Percentiles rank a stretch among this genome's conserved stretches.
These are phyloP conservation scores for Enteromius thamalakanensis DNA, from an alignment of 2,797 vertebrate genomes.

Conservation along the genomic window DNA sequence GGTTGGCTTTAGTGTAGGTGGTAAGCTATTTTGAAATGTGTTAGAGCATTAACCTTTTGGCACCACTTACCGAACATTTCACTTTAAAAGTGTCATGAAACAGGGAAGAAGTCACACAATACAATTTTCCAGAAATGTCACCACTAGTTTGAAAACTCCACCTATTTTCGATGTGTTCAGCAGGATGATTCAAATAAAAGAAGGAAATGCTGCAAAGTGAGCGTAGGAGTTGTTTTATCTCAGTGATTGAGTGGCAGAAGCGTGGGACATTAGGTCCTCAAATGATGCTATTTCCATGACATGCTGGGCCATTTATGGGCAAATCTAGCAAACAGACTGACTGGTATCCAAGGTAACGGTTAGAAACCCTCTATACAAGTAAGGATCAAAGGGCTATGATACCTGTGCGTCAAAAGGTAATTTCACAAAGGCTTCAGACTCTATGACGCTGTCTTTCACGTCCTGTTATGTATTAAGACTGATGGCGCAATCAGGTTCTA, in stretches of 20 bases:
- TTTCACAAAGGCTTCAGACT: slow-evolving; percentile 59
- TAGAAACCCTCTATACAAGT: slow-evolving; percentile 17
- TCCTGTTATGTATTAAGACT: slow-evolving; percentile 52
- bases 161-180: not conserved
- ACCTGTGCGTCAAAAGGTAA: slow-evolving; percentile 47
- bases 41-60: not conserved
- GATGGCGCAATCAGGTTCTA: slow-evolving; percentile 54
- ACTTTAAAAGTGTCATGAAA: not conserved
- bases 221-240: slow-evolving; percentile 22
- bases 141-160: not conserved
- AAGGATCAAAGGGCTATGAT: slow-evolving; percentile 3
- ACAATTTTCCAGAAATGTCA: not conserved
- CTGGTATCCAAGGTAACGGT: slow-evolving; percentile 43
- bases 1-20: not conserved
- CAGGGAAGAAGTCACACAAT: not conserved
- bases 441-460: slow-evolving; percentile 57
- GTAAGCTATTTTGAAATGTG: not conserved
- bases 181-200: not conserved
- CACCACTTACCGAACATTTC: not conserved
- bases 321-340: slow-evolving; percentile 32
- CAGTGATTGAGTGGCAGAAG: slow-evolving; percentile 57
- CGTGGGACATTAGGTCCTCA: slow-evolving; percentile 10
- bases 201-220: slow-evolving; percentile 5
- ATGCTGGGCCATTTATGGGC: slow-evolving; percentile 29
- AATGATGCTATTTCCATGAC: slow-evolving; percentile 45